Evolutionary conservation across 1,140 invertebrate genomes (phyloP).

Genomic region (Heliconius hermathena): DNA sequence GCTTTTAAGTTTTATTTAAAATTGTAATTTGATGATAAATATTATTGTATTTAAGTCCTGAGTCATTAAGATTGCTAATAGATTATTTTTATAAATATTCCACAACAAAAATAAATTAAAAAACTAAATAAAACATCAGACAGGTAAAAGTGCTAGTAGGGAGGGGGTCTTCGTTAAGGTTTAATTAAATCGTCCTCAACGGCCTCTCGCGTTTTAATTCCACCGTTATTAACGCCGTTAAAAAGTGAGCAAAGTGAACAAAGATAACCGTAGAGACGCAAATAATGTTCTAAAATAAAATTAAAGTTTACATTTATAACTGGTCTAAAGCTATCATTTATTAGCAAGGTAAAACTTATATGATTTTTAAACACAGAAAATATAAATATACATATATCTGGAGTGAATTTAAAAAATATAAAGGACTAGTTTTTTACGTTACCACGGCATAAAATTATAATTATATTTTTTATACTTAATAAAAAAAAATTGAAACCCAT

Average conservation of each 20-base stretch:
- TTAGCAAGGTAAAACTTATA: neutral
- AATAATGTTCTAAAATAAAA: neutral
- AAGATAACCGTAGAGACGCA: conserved; percentile 39
- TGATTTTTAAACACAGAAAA: neutral
- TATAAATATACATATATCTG: neutral
- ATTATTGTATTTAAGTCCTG: neutral
- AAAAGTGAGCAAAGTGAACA: conserved; percentile 70
- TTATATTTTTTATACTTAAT: neutral
- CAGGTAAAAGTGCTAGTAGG: conserved; percentile 63
- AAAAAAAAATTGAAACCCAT: conserved; percentile 29
- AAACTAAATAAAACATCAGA: conserved; percentile 71
- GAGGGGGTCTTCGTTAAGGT: conserved; percentile 75
- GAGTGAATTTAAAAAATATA: neutral
- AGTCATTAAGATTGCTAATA: neutral
- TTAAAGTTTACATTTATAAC: neutral
- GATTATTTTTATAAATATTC: conserved; percentile 19
- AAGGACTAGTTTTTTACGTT: neutral
- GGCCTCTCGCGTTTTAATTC: conserved; percentile 80
- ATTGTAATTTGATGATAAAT: neutral
- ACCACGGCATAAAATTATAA: neutral
- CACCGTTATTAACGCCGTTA: conserved; percentile 81
- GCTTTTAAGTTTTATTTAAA: neutral
- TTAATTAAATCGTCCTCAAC: conserved; percentile 80
- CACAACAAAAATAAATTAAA: conserved; percentile 54
- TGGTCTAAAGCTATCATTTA: neutral